Conservation (phyloP, 2,797 vertebrate species). For the Steatocranus sp. region DNA sequence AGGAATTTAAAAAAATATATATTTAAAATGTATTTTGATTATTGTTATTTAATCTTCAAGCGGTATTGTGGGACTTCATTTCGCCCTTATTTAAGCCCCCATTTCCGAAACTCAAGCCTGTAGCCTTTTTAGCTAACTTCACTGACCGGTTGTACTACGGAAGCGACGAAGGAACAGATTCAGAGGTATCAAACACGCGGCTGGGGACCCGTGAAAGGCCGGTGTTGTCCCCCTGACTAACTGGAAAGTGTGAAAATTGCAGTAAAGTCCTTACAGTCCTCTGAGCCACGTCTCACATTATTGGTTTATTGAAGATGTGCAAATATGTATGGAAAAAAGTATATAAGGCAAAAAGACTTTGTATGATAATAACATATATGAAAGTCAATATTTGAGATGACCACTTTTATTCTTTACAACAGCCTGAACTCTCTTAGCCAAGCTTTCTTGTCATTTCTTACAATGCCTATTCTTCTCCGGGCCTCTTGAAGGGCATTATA, state of each 20-base stretch:
- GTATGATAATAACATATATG: background rate
- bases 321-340: background rate
- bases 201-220: background rate
- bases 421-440: background rate
- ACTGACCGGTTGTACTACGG: background rate
- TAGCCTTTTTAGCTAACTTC: background rate
- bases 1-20: rapidly evolving
- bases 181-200: background rate
- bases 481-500: background rate
- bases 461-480: rapidly evolving
- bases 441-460: background rate
- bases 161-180: background rate
- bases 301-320: background rate
- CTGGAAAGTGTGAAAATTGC: background rate
- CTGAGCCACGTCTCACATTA: background rate
- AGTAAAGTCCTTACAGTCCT: background rate
- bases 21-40: background rate
- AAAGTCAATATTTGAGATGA: background rate
- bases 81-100: rapidly evolving
- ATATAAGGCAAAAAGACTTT: background rate
- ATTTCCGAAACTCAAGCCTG: background rate
- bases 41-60: background rate
- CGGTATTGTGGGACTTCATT: background rate
- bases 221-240: background rate
- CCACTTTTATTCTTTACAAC: background rate